phyloP scores from a whole-genome alignment of 2,113 vertebrate genomes.

The Cinclus mexicanus region DNA sequence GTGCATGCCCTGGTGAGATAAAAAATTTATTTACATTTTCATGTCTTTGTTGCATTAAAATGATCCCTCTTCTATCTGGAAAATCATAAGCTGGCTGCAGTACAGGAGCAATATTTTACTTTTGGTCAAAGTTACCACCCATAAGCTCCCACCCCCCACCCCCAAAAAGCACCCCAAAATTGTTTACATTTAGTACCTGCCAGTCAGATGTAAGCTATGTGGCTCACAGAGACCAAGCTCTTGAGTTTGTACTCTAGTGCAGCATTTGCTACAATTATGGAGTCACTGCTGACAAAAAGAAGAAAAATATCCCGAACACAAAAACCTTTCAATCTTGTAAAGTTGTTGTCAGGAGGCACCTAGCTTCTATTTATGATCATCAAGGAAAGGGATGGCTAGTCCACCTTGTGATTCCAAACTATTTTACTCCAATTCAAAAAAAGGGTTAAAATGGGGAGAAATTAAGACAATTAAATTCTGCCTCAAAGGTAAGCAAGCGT shows the following conservation, averaged over 20 bases:
- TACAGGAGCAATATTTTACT: constrained; percentile 72
- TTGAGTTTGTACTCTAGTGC: constrained; percentile 77
- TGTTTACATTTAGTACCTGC: constrained; percentile 69
- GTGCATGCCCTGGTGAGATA: constrained; percentile 37
- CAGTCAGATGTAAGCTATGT: constrained; percentile 50
- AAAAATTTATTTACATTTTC: constrained; percentile 47
- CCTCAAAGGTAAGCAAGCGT: constrained; percentile 41
- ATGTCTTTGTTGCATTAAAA: constrained; percentile 44
- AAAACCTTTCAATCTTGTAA: constrained; percentile 55
- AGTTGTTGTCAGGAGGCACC: constrained; percentile 74
- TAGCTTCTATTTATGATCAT: constrained; percentile 59
- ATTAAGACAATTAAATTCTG: constrained; percentile 17
- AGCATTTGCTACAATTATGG: constrained; percentile 77
- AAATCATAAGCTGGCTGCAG: constrained; percentile 73
- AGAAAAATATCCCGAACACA: constrained; percentile 51
- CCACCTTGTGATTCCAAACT: not conserved
- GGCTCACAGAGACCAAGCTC: constrained; percentile 58
- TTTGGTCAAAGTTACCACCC: constrained; percentile 73
- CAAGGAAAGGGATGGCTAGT: not conserved
- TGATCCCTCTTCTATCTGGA: constrained; percentile 67
- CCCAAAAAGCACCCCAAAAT: constrained; percentile 44
- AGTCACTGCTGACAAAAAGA: constrained; percentile 70
- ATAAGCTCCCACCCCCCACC: constrained; percentile 52
- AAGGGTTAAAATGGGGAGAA: not conserved
- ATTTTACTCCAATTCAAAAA: not conserved